A percentile compares a stretch with the other conserved stretches of the same genome.
These are phyloP conservation scores for Turritopsis rubra DNA, from an alignment of 30 jellyfish, hydroid and myxozoan species.

Conservation along the genomic window DNA sequence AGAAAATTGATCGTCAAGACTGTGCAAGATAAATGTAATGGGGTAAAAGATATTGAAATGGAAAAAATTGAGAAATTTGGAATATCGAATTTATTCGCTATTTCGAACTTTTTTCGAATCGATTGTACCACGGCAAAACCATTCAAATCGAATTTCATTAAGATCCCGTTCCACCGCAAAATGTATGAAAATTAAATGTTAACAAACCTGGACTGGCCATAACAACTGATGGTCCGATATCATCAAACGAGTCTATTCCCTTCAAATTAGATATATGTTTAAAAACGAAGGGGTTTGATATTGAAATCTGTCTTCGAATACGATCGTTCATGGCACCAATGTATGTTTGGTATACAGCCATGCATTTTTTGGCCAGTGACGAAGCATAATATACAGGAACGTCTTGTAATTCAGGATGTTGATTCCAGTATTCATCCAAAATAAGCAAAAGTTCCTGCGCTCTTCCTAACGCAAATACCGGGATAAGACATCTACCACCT, in stretches of 20 bases:
- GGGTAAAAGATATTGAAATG: no score
- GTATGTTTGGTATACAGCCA: conserved; percentile 99
- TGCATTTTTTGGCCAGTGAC: conserved; percentile 92
- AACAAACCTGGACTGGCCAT: conserved; percentile 99
- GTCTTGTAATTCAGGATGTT: conserved; percentile 92
- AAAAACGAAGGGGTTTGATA: conserved; percentile 94
- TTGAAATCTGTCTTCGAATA: conserved; percentile 82
- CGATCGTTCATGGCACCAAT: conserved; percentile 97
- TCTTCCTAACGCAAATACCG: conserved; percentile 98
- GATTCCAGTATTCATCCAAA: conserved; percentile 95
- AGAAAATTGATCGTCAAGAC: no score
- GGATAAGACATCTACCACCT: conserved; percentile 96
- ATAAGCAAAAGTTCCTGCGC: conserved; percentile 97
- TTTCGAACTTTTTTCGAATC: no score
- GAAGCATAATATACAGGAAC: conserved; percentile 98
- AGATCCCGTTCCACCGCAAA: not conserved
- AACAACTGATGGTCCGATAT: conserved; percentile 98
- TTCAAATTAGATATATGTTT: conserved; percentile 90
- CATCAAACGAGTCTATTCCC: conserved; percentile 99
- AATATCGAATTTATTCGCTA: no score
- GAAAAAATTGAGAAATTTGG: no score
- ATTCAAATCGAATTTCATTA: no score
- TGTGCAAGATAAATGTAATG: no score
- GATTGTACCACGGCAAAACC: no score
- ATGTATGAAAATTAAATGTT: not conserved